Conservation (phyloP, 2,888 invertebrate genomes). For the Hylaea fasciaria region DNA sequence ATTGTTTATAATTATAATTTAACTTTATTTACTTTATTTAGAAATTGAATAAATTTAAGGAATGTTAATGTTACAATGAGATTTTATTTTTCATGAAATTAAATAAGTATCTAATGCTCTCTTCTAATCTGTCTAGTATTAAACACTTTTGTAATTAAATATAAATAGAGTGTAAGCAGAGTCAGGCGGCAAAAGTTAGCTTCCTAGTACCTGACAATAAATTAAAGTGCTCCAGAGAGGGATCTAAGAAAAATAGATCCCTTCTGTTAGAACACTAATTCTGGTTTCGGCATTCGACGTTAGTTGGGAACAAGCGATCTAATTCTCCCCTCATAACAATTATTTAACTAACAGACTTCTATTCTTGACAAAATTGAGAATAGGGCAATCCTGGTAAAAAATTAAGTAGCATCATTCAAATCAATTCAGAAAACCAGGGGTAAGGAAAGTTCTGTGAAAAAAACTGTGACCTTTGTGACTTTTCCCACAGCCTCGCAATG, state of each 20-base stretch:
- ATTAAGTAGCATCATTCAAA: neutral
- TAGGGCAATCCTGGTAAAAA: neutral
- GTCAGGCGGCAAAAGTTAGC: slow-evolving; percentile 78
- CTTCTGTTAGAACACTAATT: slow-evolving; percentile 68
- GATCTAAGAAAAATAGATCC: slow-evolving; percentile 40
- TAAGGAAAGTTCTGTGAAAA: too few species aligned
- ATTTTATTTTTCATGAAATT: slow-evolving; percentile 12
- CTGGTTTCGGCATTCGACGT: slow-evolving; percentile 55
- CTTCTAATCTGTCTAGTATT: slow-evolving; percentile 19
- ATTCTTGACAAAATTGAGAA: too few species aligned
- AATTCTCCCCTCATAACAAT: too few species aligned
- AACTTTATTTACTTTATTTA: slow-evolving; percentile 3
- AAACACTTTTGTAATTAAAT: slow-evolving; percentile 39
- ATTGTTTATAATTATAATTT: neutral
- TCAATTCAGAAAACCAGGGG: neutral
- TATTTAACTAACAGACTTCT: too few species aligned
- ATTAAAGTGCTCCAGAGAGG: slow-evolving; percentile 73
- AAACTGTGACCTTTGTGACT: too few species aligned
- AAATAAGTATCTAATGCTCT: slow-evolving; percentile 26
- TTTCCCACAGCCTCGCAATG: too few species aligned
- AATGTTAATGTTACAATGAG: slow-evolving; percentile 8
- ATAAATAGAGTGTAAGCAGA: slow-evolving; percentile 50
- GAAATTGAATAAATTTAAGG: slow-evolving; percentile 12
- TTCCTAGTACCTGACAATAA: slow-evolving; percentile 83
- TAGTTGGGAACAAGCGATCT: slow-evolving; percentile 74